Evolutionary conservation across 35 echinoderm and acorn worm genomes (phyloP).

Genomic region (Lytechinus pictus): DNA sequence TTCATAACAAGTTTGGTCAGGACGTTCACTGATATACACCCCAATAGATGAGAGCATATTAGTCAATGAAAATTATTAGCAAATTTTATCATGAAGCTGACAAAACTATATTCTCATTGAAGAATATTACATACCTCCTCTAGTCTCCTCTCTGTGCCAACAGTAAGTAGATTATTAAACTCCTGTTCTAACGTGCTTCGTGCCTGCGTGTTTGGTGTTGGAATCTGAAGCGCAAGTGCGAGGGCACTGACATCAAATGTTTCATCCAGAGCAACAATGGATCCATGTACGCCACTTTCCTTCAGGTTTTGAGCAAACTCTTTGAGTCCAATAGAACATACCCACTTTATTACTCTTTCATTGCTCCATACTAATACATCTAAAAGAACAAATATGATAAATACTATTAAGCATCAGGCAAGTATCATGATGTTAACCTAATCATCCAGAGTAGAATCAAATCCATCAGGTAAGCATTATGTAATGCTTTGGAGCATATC

Average conservation of each 20-base stretch:
- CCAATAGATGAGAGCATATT: too few species aligned
- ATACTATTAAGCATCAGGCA: too few species aligned
- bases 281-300: constrained; percentile 93
- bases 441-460: too few species aligned
- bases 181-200: constrained; percentile 80
- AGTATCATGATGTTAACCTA: too few species aligned
- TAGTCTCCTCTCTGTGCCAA: constrained; percentile 89
- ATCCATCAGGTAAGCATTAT: too few species aligned
- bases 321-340: constrained; percentile 92
- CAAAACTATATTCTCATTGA: too few species aligned
- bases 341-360: constrained; percentile 95
- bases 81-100: too few species aligned
- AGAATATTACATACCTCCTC: constrained; percentile 93
- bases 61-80: too few species aligned
- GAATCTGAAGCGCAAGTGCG: constrained; percentile 91
- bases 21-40: too few species aligned
- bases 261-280: constrained; percentile 86
- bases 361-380: constrained; percentile 98
- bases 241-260: constrained; percentile 83
- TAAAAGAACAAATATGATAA: too few species aligned
- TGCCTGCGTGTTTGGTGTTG: constrained; percentile 88
- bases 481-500: too few species aligned
- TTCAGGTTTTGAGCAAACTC: constrained; percentile 95
- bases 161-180: constrained; percentile 87
- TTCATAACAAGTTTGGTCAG: too few species aligned